Conservation (phyloP, 2,797 vertebrate species). For the Pteronotus mesoamericanus region DNA sequence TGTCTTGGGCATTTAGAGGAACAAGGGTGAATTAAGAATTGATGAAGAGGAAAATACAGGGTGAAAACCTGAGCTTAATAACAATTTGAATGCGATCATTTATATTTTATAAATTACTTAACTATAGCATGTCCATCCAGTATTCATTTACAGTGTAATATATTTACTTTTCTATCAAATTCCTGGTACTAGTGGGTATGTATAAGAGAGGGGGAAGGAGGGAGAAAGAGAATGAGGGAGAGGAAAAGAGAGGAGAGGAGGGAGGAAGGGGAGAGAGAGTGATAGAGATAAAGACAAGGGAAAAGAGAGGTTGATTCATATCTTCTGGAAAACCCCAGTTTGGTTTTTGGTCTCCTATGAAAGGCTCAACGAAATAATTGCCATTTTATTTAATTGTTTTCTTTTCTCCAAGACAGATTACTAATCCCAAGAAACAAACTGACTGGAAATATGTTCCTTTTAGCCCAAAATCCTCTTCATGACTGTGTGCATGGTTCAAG, state of each 20-base stretch:
- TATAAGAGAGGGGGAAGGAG: not conserved
- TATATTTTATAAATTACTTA: not conserved
- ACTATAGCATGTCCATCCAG: not conserved
- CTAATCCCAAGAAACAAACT: not conserved
- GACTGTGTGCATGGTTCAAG: not conserved
- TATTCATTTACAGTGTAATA: not conserved
- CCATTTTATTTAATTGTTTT: not conserved
- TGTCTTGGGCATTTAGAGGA: not conserved
- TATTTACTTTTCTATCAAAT: not conserved
- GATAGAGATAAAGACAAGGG: not conserved
- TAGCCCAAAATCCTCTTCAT: not conserved
- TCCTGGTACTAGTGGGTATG: not conserved
- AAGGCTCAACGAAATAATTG: not conserved
- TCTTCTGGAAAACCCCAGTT: not conserved
- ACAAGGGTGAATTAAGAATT: not conserved
- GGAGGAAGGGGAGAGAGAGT: not conserved
- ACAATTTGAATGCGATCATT: not conserved
- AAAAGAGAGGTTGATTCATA: not conserved
- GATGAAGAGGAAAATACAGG: conserved; percentile 14
- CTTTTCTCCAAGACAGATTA: not conserved
- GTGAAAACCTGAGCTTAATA: not conserved
- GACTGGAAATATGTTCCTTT: not conserved
- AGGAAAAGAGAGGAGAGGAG: not conserved
- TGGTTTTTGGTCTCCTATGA: not conserved
- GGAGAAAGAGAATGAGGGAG: not conserved